phyloP scores from a whole-genome alignment of 2,797 vertebrate genomes.

The Pseudocheirus occidentalis region DNA sequence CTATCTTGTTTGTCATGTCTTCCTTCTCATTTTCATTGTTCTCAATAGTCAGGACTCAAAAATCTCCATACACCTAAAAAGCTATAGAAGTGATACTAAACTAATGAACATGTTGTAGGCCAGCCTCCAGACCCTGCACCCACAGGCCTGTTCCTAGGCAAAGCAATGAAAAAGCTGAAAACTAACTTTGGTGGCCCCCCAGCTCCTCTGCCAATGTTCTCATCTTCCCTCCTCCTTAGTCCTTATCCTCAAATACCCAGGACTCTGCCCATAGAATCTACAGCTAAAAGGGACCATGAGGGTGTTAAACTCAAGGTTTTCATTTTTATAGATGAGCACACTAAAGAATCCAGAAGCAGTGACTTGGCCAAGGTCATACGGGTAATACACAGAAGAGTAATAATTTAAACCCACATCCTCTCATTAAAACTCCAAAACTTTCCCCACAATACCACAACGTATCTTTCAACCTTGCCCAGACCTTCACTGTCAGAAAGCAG shows the following conservation, averaged over 20 bases:
- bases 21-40: neutral
- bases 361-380: neutral
- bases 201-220: neutral
- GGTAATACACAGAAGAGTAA: neutral
- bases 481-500: neutral
- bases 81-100: neutral
- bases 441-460: neutral
- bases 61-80: neutral
- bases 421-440: neutral
- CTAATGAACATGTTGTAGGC: neutral
- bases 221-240: neutral
- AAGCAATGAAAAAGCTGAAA: neutral
- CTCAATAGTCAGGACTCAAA: neutral
- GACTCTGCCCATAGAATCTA: neutral
- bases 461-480: neutral
- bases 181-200: neutral
- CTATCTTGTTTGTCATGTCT: neutral
- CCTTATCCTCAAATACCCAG: neutral
- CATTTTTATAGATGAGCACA: neutral
- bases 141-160: neutral
- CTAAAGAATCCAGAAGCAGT: neutral
- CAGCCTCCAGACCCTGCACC: neutral
- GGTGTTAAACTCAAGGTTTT: neutral
- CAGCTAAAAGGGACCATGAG: neutral
- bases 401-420: neutral